phyloP scores from a whole-genome alignment of 2,797 vertebrate species.

The Sebastes iracundus region DNA sequence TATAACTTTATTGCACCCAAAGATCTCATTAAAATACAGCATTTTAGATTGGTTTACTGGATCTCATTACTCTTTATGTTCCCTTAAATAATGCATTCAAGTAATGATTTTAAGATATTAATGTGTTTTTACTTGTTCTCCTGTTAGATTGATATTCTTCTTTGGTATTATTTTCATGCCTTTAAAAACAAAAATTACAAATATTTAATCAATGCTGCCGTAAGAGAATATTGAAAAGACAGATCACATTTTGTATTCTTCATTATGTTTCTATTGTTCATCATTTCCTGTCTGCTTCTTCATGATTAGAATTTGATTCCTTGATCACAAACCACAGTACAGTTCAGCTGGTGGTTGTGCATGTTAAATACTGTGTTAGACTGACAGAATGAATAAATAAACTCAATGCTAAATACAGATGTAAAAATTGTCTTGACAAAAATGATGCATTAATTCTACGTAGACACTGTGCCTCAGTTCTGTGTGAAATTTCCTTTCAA shows the following conservation, averaged over 20 bases:
- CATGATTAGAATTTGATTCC: constrained; percentile 10
- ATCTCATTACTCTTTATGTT: not conserved
- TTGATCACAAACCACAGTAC: constrained; percentile 4
- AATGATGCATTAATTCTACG: not conserved
- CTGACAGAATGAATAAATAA: constrained; percentile 5
- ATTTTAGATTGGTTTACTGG: not conserved
- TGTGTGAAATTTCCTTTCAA: constrained; percentile 4
- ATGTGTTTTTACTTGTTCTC: not conserved
- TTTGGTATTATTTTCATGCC: not conserved
- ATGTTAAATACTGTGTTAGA: not conserved
- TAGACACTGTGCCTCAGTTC: not conserved
- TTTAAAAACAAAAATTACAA: not conserved
- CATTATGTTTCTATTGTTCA: not conserved
- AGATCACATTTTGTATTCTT: not conserved
- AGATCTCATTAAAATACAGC: not conserved
- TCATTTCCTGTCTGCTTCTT: constrained; percentile 8
- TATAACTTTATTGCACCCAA: not conserved
- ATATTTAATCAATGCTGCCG: not conserved
- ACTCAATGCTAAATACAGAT: not conserved
- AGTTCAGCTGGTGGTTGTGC: not conserved
- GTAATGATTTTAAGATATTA: not conserved
- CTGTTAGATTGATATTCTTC: not conserved
- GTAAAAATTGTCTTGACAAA: not conserved
- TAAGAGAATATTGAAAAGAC: not conserved
- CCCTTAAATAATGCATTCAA: not conserved